Conservation (phyloP, 2,797 vertebrate species). For the Bovichtus variegatus region DNA sequence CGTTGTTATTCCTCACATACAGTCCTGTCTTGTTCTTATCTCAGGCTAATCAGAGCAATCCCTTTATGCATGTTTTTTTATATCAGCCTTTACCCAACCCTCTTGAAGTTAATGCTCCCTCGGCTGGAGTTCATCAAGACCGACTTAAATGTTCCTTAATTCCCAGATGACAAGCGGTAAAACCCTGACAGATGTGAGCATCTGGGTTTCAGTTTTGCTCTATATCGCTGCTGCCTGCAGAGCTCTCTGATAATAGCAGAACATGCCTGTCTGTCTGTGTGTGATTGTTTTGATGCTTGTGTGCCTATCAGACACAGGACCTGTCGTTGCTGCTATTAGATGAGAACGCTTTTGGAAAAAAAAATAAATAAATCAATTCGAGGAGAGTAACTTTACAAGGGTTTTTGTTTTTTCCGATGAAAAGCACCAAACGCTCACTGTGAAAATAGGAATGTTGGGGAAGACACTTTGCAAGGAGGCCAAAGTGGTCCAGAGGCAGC, state of each 20-base stretch:
- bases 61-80: constrained; percentile 33
- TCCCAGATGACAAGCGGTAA: constrained; percentile 13
- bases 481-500: constrained; percentile 6
- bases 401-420: constrained; percentile 2
- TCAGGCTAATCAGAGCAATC: constrained; percentile 20
- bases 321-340: neutral
- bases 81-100: constrained; percentile 24
- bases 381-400: constrained; percentile 29
- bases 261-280: constrained; percentile 2
- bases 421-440: neutral
- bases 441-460: neutral
- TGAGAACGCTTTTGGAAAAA: neutral
- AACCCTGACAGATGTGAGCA: constrained; percentile 10
- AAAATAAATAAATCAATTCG: constrained; percentile 6
- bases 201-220: constrained; percentile 3
- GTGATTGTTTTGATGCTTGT: constrained; percentile 9
- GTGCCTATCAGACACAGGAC: neutral
- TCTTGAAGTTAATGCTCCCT: constrained; percentile 27
- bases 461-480: neutral
- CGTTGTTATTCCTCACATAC: constrained; percentile 29
- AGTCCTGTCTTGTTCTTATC: neutral
- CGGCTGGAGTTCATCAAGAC: constrained; percentile 21
- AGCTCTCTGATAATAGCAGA: constrained; percentile 18
- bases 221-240: neutral
- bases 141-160: constrained; percentile 3